Evolutionary conservation across 2,113 vertebrate species (phyloP), one percentile per base, ranked within the genome.

Genomic region (Xiphophorus hellerii): DNA sequence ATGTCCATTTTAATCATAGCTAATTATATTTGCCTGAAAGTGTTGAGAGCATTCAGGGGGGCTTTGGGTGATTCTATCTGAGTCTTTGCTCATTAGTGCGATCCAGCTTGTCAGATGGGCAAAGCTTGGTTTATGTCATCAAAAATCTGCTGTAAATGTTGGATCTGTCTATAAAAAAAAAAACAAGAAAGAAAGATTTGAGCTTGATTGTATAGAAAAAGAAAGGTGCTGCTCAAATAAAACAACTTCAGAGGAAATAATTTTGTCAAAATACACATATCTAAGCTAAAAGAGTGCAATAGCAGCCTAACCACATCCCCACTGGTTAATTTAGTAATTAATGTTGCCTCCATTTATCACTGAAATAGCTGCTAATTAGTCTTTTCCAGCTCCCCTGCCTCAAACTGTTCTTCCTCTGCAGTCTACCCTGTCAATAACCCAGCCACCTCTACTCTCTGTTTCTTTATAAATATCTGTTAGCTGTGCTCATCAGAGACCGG

Each of bases 311-410:
- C 71, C 69, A 48, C 73, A 80, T 89, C 87, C 84, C 90, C 87
- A 87, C 78, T 84, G 90, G 88, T 92, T 84, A 94, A 93, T 95
- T 88, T 82, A 90, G 93, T 95, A 95, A 96, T 96, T 96, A 95
- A 95, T 92, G 92, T 90, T 90, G 92, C 89, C 77, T 84, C 91
- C 88, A 89, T 95, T 96, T 95, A 96, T 95, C 94, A 89, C 92
- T 93, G 91, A 93, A 85, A 91, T 85, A 87, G 89, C 92, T 94
- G 91, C 93, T 96, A 95, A 96, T 96, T 95, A 95, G 91, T 95
- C 94, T 95, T 95, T 95, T 94, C 93, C 95, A 94, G 94, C 93
- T 94, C 91, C 27, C 92, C 91, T 71, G 78, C 90, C 88, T 89
- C 78, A 84, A 94, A 92, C 66, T 68, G 72, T 82, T 83, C 77